Conservation (phyloP, 2,113 vertebrate genomes). For the Ochotona princeps region DNA sequence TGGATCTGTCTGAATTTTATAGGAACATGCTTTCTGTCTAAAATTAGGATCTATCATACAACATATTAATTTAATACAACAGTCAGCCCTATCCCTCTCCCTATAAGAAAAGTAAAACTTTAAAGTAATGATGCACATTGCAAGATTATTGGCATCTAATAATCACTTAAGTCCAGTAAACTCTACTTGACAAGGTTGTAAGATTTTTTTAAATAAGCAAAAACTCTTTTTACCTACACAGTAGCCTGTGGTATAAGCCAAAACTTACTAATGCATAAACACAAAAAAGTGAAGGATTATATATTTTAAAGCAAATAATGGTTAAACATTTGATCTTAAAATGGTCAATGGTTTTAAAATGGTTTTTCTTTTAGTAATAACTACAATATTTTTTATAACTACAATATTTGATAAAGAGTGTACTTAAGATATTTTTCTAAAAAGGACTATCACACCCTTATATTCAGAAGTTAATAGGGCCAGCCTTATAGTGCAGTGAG, state of each 20-base stretch:
- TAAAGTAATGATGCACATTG: too few species aligned
- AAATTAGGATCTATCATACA: not conserved
- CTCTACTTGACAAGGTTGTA: too few species aligned
- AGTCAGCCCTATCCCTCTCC: not conserved
- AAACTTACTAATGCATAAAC: too few species aligned
- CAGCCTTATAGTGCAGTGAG: too few species aligned
- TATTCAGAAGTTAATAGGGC: not conserved
- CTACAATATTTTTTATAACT: not conserved
- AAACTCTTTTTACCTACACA: too few species aligned
- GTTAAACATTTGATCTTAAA: conserved; percentile 3
- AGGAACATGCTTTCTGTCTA: not conserved
- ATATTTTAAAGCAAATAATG: conserved; percentile 2
- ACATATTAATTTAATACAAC: not conserved
- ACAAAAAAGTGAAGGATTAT: too few species aligned
- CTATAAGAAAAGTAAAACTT: not conserved
- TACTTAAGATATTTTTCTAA: too few species aligned
- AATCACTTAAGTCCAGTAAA: too few species aligned
- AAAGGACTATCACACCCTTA: not conserved
- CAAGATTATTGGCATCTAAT: too few species aligned
- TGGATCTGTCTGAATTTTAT: not conserved
- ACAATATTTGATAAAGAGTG: not conserved
- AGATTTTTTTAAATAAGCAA: too few species aligned
- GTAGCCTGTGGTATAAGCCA: too few species aligned
- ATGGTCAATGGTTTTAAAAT: not conserved
- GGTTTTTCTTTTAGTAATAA: conserved; percentile 34